Base-by-base conservation (phyloP, 2,113 vertebrate genomes). In the Paracyprichromis sp. region DNA sequence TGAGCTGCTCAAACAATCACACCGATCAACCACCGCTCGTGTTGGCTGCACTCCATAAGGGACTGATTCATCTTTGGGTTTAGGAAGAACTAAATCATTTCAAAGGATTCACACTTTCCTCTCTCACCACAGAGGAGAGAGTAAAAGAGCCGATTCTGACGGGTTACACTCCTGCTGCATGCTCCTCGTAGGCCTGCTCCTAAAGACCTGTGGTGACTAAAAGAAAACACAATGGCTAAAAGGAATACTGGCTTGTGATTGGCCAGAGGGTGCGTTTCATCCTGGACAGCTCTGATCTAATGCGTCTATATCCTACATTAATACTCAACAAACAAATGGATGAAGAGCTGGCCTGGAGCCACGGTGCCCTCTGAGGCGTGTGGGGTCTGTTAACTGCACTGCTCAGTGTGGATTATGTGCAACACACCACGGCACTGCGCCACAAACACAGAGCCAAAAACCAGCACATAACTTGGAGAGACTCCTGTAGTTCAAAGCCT, bases 401-500 rank as follows among this genome's bases (percentile, higher is more conserved):
- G 36, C 47, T 61, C 26, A 45, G 24, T 31, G n/a, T 13, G 53
- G 1, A 79, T 50, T 3, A 19, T 8, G 24, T 57, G 9, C 8
- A 59, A 9, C 56, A 59, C 26, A 17, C 26, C 57, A 61, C 5
- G 1, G 57, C 56, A 36, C 29, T 17, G 57, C 16, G 9, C 16
- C 38, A 21, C 34, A 69, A 38, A 69, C 21, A 43, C 36, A 9
- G 8, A 71, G 13, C 0, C 69, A 73, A 1, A 53, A 34, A 81
- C 29, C 76, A 34, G 50, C 4, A 1, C 8, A 47, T 2, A 66
- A 86, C 80, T 90, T 85, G 83, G 81, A 78, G 54, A 26, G 34
- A 76, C 83, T 83, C 81, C 76, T 38, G 45, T 19, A 69, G 47
- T 82, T 38, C 83, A 83, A n/a, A 45, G 24, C 34, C 12, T 21